Evolutionary conservation across 2,888 invertebrate species (phyloP), one percentile per base, ranked within the genome.

Genomic region (Polylopha cassiicola): DNA sequence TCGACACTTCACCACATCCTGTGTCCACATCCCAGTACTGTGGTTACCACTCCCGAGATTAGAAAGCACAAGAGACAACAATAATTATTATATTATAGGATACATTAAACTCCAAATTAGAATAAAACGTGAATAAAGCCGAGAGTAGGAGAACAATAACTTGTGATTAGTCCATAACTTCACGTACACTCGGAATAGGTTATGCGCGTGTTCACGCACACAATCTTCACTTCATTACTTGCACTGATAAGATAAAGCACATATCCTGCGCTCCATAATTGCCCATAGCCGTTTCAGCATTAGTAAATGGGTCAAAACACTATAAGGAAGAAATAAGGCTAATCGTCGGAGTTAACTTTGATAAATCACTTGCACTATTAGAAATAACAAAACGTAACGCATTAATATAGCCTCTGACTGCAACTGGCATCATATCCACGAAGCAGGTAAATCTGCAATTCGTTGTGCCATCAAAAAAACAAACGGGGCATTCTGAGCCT

Each of bases 381-480:
- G 15, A 15, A 26, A 24, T 16, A 26, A 16, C 33, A 26, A 30
- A 29, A 34, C 14, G 34, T 5, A 47, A 49, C 49, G 44, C 47
- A 41, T 37, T 39, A 21, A 29, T 50, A 53, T 48, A 53, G 51
- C 55, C 53, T 44, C 47, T 45, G 50, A 39, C 51, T 24, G 27
- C 50, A 53, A 55, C 58, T 56, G 58, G 64, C 58, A 61, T 62
- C 61, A 60, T 56, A 62, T 63, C 55, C 53, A 48, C 47, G 44
- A 51, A 59, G 66, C 77, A 76, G 77, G 78, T 77, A 78, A 72
- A 69, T 71, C 73, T 64, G 71, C 72, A 65, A 70, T 64, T 62
- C 64, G 56, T 67, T 56, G 48, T 53, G 49, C 51, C 50, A 57
- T 60, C 50, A 55, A 53, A 55, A 55, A 61, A 61, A 60, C 55